Conservation (phyloP, 2,888 invertebrate genomes). For the Apamea crenata region DNA sequence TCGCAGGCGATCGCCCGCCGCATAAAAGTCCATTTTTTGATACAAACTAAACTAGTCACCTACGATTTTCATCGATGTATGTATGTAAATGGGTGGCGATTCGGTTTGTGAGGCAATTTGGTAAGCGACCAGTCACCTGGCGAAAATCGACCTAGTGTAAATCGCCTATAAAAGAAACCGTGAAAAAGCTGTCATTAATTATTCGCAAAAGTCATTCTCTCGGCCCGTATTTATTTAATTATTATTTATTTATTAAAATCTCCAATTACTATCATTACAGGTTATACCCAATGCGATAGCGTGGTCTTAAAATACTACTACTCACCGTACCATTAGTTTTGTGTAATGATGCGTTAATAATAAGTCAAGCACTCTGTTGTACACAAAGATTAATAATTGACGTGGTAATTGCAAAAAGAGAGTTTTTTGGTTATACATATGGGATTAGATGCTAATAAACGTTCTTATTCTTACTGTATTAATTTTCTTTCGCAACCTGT, state of each 20-base stretch:
- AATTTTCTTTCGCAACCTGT: slow-evolving; percentile 9
- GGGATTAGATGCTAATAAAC: neutral
- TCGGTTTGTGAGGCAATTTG: neutral
- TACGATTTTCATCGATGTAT: neutral
- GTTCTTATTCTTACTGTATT: neutral
- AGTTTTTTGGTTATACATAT: neutral
- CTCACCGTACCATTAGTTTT: neutral
- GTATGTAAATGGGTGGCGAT: neutral
- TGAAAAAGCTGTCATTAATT: neutral
- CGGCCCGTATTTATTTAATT: too few relatives aligned
- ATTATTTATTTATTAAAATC: too few relatives aligned
- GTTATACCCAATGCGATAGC: too few relatives aligned
- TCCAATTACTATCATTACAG: too few relatives aligned
- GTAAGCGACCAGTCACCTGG: neutral
- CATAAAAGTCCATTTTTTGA: neutral
- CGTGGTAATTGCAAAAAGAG: neutral
- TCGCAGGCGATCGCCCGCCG: neutral
- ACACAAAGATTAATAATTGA: neutral
- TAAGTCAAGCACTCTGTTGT: neutral
- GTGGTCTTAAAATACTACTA: too few relatives aligned
- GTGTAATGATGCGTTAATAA: neutral
- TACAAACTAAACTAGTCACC: neutral
- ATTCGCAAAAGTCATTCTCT: neutral
- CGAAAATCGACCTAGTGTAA: neutral
- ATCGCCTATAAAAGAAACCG: neutral